Conservation (phyloP, 2,797 vertebrate genomes). For the Chrosomus eos region DNA sequence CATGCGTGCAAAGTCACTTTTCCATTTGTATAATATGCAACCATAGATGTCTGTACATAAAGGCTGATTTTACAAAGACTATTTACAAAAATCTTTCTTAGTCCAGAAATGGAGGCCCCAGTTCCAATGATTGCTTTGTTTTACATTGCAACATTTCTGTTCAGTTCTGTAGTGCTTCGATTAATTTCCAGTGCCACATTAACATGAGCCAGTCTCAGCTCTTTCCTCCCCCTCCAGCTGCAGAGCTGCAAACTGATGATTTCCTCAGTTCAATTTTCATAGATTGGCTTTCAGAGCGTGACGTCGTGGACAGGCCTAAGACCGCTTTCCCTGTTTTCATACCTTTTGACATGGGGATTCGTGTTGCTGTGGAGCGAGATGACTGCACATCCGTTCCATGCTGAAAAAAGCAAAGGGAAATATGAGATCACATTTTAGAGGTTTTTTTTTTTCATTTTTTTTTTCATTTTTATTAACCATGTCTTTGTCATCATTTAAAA, state of each 20-base stretch:
- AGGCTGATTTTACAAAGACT: conserved; percentile 33
- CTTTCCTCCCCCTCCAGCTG: conserved; percentile 85
- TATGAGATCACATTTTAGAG: background rate
- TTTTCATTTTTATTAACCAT: background rate
- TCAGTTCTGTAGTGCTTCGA: conserved; percentile 40
- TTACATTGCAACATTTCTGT: background rate
- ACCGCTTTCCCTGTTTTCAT: conserved; percentile 88
- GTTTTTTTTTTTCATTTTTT: background rate
- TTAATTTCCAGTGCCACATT: conserved; percentile 69
- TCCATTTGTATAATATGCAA: conserved; percentile 33
- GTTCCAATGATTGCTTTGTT: background rate
- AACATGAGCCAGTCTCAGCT: conserved; percentile 78
- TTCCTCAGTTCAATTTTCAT: conserved; percentile 99
- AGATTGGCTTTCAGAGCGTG: conserved; percentile 89
- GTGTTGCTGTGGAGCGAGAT: conserved; percentile 82
- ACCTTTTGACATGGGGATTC: conserved; percentile 94
- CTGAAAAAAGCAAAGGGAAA: conserved; percentile 66
- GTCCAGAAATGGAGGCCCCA: background rate
- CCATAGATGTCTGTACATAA: conserved; percentile 49
- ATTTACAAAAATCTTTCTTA: conserved; percentile 35
- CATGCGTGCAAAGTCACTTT: conserved; percentile 50
- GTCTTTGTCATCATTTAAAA: background rate
- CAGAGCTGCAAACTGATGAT: conserved; percentile 80
- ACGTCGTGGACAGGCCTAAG: conserved; percentile 86
- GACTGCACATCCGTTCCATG: conserved; percentile 85